A percentile compares a stretch with the other conserved stretches of the same genome.
Evolutionary conservation across 2,888 invertebrate genomes (phyloP).

Genomic region (Uloborus plumipes): DNA sequence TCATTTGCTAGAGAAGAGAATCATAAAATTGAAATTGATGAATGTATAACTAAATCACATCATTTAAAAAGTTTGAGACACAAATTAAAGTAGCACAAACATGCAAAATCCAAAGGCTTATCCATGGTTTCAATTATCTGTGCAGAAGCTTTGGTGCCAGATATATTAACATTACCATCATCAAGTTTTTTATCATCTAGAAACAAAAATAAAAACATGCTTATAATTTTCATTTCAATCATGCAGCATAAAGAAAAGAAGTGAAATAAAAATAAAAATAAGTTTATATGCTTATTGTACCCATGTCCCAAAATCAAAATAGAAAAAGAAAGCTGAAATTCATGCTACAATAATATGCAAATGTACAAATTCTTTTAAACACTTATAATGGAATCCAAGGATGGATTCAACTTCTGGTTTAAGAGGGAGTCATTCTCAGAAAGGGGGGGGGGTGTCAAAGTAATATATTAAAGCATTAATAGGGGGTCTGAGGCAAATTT

Average conservation of each 20-base stretch:
- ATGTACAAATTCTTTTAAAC: no score
- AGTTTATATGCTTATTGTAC: background rate
- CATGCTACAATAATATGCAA: no score
- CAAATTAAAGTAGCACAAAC: constrained; percentile 36
- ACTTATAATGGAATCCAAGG: no score
- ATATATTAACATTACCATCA: constrained; percentile 34
- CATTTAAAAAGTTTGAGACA: background rate
- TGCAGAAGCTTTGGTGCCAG: constrained; percentile 27
- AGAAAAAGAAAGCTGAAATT: no score
- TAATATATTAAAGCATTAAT: no score
- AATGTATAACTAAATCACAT: background rate
- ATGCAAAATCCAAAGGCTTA: constrained; percentile 27
- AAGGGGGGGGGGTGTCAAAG: no score
- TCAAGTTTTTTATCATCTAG: constrained; percentile 35
- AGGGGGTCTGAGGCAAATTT: no score
- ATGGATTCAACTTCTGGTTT: no score
- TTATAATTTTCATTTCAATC: constrained; percentile 11
- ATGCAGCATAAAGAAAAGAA: constrained; percentile 19
- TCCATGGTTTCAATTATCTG: constrained; percentile 25
- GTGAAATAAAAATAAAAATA: background rate
- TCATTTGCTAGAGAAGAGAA: constrained; percentile 42
- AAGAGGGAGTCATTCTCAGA: no score
- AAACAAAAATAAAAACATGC: constrained; percentile 44
- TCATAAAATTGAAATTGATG: background rate
- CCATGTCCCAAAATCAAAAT: no score